phyloP scores from a whole-genome alignment of 2,113 vertebrate species.

The Cyanoramphus novaezelandiae region DNA sequence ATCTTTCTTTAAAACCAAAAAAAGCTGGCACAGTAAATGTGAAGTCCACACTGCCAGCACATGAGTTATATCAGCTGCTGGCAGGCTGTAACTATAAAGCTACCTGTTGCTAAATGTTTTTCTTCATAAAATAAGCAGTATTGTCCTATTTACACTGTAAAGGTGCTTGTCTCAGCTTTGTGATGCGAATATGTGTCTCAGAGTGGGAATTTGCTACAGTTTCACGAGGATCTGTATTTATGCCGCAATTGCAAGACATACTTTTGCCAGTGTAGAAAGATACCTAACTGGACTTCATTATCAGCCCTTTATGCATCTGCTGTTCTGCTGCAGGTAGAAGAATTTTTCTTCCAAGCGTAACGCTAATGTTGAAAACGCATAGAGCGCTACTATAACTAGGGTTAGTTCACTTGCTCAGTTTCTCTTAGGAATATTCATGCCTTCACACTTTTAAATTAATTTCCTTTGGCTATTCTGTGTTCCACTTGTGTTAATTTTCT shows the following conservation, averaged over 20 bases:
- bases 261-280: neutral
- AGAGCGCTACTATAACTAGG: neutral
- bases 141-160: neutral
- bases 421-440: neutral
- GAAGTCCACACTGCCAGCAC: neutral
- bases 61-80: neutral
- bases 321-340: neutral
- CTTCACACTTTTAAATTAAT: slow-evolving; percentile 11
- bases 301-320: neutral
- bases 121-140: neutral
- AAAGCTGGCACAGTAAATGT: neutral
- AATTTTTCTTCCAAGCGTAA: neutral
- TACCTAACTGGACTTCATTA: neutral
- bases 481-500: slow-evolving; percentile 31
- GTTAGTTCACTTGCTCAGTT: neutral
- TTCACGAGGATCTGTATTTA: neutral
- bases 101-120: neutral
- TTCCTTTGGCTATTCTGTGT: slow-evolving; percentile 35
- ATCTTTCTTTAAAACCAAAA: neutral
- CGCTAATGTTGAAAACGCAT: neutral
- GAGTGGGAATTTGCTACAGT: neutral
- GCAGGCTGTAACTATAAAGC: neutral
- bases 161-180: neutral
- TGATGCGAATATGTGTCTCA: neutral
- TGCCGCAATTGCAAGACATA: neutral